Percentiles rank a stretch among this genome's conserved stretches.
Conservation (phyloP, 2,888 invertebrate species). For the Chelonus formosanus region DNA sequence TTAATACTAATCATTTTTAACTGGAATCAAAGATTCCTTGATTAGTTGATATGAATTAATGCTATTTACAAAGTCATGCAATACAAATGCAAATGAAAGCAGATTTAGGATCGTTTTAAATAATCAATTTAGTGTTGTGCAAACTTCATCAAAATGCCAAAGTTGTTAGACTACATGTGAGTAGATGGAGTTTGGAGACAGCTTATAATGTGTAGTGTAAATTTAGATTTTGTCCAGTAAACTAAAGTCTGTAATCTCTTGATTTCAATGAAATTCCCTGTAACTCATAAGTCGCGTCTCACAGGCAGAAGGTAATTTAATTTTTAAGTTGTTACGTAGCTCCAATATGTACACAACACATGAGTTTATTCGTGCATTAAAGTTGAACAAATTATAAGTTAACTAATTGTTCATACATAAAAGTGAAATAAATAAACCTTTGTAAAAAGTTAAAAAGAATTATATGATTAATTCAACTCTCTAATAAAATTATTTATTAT, state of each 20-base stretch:
- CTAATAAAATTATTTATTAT: too few relatives aligned
- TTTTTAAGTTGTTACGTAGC: slow-evolving; percentile 32
- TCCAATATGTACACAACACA: slow-evolving; percentile 18
- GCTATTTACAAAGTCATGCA: background rate
- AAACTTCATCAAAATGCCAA: slow-evolving; percentile 4
- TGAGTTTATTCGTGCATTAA: background rate
- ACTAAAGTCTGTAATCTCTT: background rate
- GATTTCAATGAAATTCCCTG: slow-evolving; percentile 13
- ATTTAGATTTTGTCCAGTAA: slow-evolving; percentile 6
- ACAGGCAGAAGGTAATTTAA: slow-evolving; percentile 27
- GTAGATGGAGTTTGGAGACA: too few relatives aligned
- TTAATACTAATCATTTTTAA: background rate
- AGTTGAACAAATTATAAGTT: too few relatives aligned
- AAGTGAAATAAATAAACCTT: too few relatives aligned
- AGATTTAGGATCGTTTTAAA: background rate
- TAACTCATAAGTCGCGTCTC: slow-evolving; percentile 4
- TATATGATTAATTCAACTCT: too few relatives aligned
- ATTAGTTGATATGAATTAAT: too few relatives aligned
- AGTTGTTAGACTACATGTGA: background rate
- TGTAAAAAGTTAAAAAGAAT: too few relatives aligned
- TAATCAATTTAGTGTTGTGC: background rate
- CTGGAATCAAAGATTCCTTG: too few relatives aligned
- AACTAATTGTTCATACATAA: too few relatives aligned
- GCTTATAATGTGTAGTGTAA: slow-evolving; percentile 1
- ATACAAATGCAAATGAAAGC: background rate